Evolutionary conservation across 2,888 invertebrate species (phyloP), one percentile per base, ranked within the genome.

Genomic region (Rhagonycha lutea): DNA sequence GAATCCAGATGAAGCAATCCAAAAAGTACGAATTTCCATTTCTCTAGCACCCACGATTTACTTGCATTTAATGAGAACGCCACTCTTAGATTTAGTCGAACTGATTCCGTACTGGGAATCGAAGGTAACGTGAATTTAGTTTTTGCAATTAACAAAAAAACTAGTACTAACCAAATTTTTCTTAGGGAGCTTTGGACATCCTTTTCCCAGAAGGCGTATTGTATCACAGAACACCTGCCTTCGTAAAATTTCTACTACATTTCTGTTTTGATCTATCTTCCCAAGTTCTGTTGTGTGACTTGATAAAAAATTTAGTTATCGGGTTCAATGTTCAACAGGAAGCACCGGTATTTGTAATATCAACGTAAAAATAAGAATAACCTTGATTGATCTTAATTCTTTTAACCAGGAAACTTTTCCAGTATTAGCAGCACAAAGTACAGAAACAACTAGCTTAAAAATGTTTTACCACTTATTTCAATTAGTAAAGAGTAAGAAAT

Each of bases 381-480:
- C 18, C 18, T 18, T 18, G 18, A 18, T 18, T 29, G 8, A 68
- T 32, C 63, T n/a, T n/a, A 7, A 47, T 47, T 47, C 8, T 65
- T 77, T 78, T 77, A 26, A 69, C 18, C 9, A 87, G 87, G 86
- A 87, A 82, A 86, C 85, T 4, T 78, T 86, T 18, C 86, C 87
- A 3, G 81, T 85, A 2, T 85, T 86, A 69, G 82, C 86, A 63
- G 84, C 85, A 61, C 86, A 86, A 80, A 81, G 86, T 26, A 85
- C 86, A 9, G 86, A 86, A 5, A 85, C 86, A n/a, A 85, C 84
- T 4, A 84, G 86, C 0, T 74, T 86, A 23, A 86, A 86, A 81
- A 84, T 85, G 4, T 11, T 86, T 12, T 82, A 81, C 3, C 87
- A 86, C 74, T 80, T 84, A 9, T 72, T 82, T 10, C 86, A 87